Evolutionary conservation across 2,797 vertebrate species (phyloP), one percentile per base, ranked within the genome.

Genomic region (Karalla daura): DNA sequence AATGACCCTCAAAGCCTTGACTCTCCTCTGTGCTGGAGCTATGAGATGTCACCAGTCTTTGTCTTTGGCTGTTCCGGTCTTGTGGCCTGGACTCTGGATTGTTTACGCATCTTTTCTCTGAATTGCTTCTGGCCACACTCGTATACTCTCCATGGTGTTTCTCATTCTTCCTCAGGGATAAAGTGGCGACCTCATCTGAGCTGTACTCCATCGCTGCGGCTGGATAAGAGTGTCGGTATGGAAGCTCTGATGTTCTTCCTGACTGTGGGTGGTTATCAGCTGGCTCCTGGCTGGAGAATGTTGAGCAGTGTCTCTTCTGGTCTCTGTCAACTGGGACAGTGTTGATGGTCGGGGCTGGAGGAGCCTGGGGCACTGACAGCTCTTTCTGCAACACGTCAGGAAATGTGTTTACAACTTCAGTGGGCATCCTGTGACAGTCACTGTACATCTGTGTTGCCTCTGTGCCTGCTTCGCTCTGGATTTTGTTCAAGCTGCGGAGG

Each of bases 401-500:
- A 70, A 75, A 59, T 47, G 41, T 33, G 12, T 62, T 62, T 46
- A 44, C 61, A 71, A 1, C 78, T 77, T 91, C 86, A 80, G 74
- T 59, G 4, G 74, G 76, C 23, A 63, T 86, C 5, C 60, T 25
- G 39, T 63, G 45, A 28, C 63, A 79, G 70, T 87, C 83, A 49
- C 45, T 55, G 13, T 27, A 37, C 2, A 49, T 46, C 41, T 85
- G 70, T 54, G 61, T 18, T 21, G 70, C 82, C 21, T 82, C 86
- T 70, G 84, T 77, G 21, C 55, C 46, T 6, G 63, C 43, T 53
- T 91, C 90, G 21, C 58, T 67, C 1, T 40, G 84, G 74, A 84
- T 84, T 77, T 71, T 95, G 84, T 76, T 92, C 52, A 89, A 86
- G 0, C 86, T 94, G 68, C 93, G 92, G 60, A 92, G 90, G 12